A percentile compares a stretch with the other conserved stretches of the same genome.
Conservation (phyloP, 2,113 vertebrate genomes). For the Hemibates koningsi region DNA sequence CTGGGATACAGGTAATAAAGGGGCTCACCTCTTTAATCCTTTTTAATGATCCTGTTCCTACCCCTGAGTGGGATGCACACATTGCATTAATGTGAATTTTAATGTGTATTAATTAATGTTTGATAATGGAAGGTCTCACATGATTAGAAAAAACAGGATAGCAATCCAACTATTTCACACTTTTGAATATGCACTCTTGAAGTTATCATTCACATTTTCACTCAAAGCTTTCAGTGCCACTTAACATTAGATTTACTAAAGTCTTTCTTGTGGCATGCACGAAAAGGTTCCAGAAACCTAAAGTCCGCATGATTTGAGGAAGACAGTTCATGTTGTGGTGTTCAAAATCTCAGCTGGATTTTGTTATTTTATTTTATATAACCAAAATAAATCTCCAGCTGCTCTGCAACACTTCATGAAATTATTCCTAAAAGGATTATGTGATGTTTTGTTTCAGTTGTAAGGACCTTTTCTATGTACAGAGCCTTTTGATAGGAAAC, state of each 20-base stretch:
- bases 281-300: background rate
- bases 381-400: slow-evolving; percentile 9
- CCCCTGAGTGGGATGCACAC: background rate
- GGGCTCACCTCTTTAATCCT: background rate
- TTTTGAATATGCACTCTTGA: background rate
- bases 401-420: background rate
- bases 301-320: background rate
- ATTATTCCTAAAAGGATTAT: slow-evolving; percentile 5
- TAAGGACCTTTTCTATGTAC: background rate
- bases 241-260: too few relatives aligned
- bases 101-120: slow-evolving; percentile 3
- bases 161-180: background rate
- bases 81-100: background rate
- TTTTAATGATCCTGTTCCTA: background rate
- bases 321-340: background rate
- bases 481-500: background rate
- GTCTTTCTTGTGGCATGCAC: background rate
- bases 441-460: background rate
- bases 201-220: background rate
- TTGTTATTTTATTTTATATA: background rate
- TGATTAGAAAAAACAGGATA: background rate
- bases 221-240: background rate
- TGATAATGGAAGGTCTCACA: background rate
- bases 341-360: background rate
- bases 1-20: background rate